A percentile compares a stretch with the other conserved stretches of the same genome.
phyloP scores from a whole-genome alignment of 2,888 invertebrate genomes.

The Xanthia icteritia region DNA sequence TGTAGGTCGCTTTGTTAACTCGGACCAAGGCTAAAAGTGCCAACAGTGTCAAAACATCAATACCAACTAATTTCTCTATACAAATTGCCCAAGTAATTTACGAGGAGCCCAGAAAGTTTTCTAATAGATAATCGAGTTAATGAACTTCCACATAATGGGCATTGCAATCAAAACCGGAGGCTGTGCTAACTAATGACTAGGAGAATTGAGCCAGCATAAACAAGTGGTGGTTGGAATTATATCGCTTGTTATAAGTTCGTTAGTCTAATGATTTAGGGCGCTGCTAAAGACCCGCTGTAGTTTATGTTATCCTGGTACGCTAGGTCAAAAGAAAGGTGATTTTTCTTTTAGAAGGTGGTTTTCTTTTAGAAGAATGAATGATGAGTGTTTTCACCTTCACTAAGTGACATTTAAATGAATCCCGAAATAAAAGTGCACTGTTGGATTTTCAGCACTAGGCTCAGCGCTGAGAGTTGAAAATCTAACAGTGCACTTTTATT shows the following conservation, averaged over 20 bases:
- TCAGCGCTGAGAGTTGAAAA: too few species aligned
- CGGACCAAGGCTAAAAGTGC: constrained; percentile 15
- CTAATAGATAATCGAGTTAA: constrained; percentile 57
- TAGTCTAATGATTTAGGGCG: constrained; percentile 36
- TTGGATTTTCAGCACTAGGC: too few species aligned
- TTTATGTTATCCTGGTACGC: constrained; percentile 33
- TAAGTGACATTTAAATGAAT: too few species aligned
- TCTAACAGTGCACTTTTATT: too few species aligned
- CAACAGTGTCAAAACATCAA: constrained; percentile 41
- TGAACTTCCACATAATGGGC: constrained; percentile 56
- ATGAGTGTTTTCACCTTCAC: too few species aligned
- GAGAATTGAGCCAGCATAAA: constrained; percentile 36
- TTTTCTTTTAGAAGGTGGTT: neutral
- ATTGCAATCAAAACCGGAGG: constrained; percentile 55
- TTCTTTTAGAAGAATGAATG: neutral
- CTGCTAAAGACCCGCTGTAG: constrained; percentile 14
- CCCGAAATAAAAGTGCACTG: too few species aligned
- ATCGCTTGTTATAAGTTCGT: constrained; percentile 48
- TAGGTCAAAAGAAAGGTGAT: neutral
- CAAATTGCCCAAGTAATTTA: constrained; percentile 49
- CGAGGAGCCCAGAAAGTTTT: constrained; percentile 38
- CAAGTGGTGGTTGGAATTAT: constrained; percentile 47
- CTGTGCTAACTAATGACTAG: constrained; percentile 46
- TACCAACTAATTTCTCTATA: constrained; percentile 49
- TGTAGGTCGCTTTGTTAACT: constrained; percentile 17